Evolutionary conservation across 2,888 invertebrate genomes (phyloP).

Genomic region (Coelinius sp.): DNA sequence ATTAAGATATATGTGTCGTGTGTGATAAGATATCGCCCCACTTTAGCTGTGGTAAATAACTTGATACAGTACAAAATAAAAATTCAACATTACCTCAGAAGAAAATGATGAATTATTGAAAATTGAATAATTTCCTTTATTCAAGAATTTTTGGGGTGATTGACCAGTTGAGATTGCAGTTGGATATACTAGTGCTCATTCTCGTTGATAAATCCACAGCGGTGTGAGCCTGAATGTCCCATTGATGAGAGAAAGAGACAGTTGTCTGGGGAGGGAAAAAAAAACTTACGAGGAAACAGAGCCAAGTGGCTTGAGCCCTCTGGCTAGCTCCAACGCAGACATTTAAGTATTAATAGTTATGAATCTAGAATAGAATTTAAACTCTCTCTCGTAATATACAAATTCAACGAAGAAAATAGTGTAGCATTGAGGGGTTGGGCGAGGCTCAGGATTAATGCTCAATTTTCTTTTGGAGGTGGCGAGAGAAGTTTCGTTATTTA

Average conservation of each 20-base stretch:
- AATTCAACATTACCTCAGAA: not conserved
- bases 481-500: not conserved
- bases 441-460: not conserved
- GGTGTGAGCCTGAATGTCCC: conserved; percentile 66
- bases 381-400: conserved; percentile 31
- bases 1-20: not conserved
- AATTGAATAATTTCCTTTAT: not conserved
- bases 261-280: conserved; percentile 20
- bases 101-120: not conserved
- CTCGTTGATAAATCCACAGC: conserved; percentile 67
- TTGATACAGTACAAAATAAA: not conserved
- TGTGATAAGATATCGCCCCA: not conserved
- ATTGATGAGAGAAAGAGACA: conserved; percentile 59
- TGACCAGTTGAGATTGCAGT: conserved; percentile 5
- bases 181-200: conserved; percentile 41
- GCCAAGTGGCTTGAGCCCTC: conserved; percentile 48
- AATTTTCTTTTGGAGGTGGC: not conserved
- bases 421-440: not conserved
- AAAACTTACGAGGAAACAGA: conserved; percentile 16
- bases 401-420: not conserved
- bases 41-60: not conserved
- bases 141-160: conserved; percentile 14
- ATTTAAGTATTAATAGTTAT: conserved; percentile 68
- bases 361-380: conserved; percentile 67
- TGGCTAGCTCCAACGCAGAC: conserved; percentile 57